Evolutionary conservation across 2,113 vertebrate genomes (phyloP).

Genomic region (Pseudorasbora parva): DNA sequence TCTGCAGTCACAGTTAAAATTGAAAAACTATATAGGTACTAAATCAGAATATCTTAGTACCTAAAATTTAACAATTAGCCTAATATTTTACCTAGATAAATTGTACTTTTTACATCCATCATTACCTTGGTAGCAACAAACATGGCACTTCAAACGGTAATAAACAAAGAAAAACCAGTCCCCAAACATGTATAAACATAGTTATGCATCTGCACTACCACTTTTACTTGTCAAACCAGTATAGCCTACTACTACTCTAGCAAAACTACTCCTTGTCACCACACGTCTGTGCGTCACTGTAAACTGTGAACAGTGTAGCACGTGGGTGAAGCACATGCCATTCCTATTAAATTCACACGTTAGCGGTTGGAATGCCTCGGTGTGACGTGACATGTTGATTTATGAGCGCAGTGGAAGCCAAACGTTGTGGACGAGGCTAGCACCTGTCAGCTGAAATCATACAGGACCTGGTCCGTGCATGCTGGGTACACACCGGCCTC

Average conservation of each 20-base stretch:
- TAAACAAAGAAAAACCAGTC: neutral
- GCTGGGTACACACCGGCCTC: neutral
- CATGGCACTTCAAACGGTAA: neutral
- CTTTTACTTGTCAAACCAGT: constrained; percentile 31
- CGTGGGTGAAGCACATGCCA: neutral
- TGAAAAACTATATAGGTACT: too few species aligned
- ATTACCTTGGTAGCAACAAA: neutral
- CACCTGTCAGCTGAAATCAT: constrained; percentile 37
- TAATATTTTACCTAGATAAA: neutral
- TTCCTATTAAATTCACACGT: constrained; percentile 11
- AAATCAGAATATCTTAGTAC: too few species aligned
- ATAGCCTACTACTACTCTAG: neutral
- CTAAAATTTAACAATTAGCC: neutral
- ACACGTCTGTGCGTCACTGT: constrained; percentile 8
- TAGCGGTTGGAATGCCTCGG: neutral
- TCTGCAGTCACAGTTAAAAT: too few species aligned
- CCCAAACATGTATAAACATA: neutral
- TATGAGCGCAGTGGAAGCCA: neutral
- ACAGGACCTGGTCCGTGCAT: neutral
- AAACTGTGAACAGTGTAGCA: neutral
- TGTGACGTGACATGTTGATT: neutral
- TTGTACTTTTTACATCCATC: neutral
- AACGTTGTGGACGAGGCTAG: neutral
- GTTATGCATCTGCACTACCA: neutral
- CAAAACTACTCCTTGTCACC: neutral